phyloP scores from a whole-genome alignment of 2,797 vertebrate genomes.

The Loris lydekkerianus region DNA sequence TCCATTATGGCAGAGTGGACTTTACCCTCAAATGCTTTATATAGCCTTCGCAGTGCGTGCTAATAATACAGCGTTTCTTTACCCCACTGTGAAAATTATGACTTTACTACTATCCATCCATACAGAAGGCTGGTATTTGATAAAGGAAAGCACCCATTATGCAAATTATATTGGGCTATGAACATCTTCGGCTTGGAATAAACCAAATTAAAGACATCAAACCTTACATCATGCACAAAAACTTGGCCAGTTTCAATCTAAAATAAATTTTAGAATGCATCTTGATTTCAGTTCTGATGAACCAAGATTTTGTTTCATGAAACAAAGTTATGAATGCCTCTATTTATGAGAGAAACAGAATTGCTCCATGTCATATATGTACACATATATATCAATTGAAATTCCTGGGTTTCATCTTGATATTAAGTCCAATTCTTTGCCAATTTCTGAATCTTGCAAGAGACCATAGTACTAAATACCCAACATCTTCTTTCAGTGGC shows the following conservation, averaged over 20 bases:
- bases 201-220: not conserved
- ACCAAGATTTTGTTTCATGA: not conserved
- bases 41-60: not conserved
- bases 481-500: not conserved
- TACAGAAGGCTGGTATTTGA: not conserved
- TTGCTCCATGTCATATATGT: not conserved
- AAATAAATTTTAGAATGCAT: constrained; percentile 17
- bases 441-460: constrained; percentile 41
- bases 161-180: not conserved
- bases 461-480: not conserved
- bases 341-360: constrained; percentile 20
- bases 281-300: constrained; percentile 7
- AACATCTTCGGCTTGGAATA: not conserved
- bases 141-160: not conserved
- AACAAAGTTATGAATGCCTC: not conserved
- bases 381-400: not conserved
- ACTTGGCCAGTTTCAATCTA: not conserved
- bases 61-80: not conserved
- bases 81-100: not conserved
- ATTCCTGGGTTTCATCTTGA: constrained; percentile 5
- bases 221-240: not conserved
- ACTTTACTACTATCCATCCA: not conserved
- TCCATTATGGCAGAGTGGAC: not conserved
- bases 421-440: constrained; percentile 19
- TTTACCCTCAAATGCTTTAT: not conserved